phyloP scores from a whole-genome alignment of 2,113 vertebrate genomes.

The Elaphurus davidianus region DNA sequence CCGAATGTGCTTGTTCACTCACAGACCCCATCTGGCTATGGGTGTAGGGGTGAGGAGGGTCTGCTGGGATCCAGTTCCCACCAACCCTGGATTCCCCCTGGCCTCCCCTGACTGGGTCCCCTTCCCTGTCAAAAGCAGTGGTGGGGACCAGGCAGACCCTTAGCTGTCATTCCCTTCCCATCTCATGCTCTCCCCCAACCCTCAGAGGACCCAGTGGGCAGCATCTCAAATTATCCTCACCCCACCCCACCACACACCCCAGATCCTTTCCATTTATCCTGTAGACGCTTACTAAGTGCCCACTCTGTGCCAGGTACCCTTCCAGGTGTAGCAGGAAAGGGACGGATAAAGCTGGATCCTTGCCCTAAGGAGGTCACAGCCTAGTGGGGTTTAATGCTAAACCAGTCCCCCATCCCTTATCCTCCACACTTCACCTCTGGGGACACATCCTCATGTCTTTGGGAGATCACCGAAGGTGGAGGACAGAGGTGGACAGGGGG shows the following conservation, averaged over 20 bases:
- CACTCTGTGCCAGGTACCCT: background rate
- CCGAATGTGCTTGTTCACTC: background rate
- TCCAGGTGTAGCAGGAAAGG: background rate
- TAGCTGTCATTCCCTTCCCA: background rate
- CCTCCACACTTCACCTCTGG: too few relatives aligned
- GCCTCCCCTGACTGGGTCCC: background rate
- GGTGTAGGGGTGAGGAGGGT: background rate
- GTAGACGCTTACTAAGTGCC: background rate
- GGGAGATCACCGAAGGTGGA: background rate
- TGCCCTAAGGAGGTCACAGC: background rate
- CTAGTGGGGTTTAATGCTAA: background rate
- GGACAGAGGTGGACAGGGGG: background rate
- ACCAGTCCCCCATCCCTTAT: background rate
- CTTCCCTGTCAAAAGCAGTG: background rate
- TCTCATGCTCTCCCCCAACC: background rate
- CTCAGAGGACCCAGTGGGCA: background rate
- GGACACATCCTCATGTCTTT: background rate
- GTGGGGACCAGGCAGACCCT: background rate
- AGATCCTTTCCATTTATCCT: background rate
- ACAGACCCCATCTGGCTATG: background rate
- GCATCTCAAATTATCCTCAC: background rate
- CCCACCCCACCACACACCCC: background rate
- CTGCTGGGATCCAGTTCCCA: background rate
- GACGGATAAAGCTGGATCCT: background rate
- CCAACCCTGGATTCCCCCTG: background rate